Evolutionary conservation across 2,888 invertebrate genomes (phyloP).

Genomic region (Anorthoa munda): DNA sequence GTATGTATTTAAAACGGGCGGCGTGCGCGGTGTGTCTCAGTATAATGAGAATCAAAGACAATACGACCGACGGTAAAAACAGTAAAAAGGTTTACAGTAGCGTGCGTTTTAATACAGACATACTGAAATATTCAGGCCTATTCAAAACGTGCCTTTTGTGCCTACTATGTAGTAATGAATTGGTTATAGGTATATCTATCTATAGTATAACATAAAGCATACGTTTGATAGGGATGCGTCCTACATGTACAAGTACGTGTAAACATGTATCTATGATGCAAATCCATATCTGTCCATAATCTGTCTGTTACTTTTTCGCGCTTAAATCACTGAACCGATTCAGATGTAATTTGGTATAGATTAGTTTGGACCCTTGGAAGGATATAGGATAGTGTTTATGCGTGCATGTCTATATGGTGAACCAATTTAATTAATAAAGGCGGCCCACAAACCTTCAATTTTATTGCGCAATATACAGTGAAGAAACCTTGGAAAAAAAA

Average conservation of each 20-base stretch:
- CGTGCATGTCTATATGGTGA: too few relatives aligned
- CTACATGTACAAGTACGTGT: background rate
- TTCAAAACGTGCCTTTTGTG: conserved; percentile 41
- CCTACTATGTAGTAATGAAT: conserved; percentile 18
- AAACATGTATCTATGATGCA: too few relatives aligned
- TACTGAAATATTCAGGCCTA: conserved; percentile 44
- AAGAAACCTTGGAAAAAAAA: too few relatives aligned
- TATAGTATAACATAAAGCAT: background rate
- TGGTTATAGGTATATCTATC: conserved; percentile 9
- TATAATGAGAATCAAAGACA: conserved; percentile 41
- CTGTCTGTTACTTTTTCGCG: too few relatives aligned
- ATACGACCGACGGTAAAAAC: conserved; percentile 33
- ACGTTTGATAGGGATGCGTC: background rate
- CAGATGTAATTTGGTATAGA: too few relatives aligned
- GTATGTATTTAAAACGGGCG: conserved; percentile 20
- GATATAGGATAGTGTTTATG: too few relatives aligned
- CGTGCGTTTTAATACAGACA: conserved; percentile 48
- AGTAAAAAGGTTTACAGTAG: conserved; percentile 48
- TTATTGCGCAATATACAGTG: too few relatives aligned
- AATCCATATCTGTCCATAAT: too few relatives aligned
- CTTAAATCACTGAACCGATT: too few relatives aligned
- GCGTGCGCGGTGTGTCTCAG: background rate
- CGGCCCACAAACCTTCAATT: too few relatives aligned
- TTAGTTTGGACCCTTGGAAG: too few relatives aligned
- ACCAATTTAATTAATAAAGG: too few relatives aligned